Conservation (phyloP, 2,888 invertebrate genomes). For the Meiosimyza platycephala region DNA sequence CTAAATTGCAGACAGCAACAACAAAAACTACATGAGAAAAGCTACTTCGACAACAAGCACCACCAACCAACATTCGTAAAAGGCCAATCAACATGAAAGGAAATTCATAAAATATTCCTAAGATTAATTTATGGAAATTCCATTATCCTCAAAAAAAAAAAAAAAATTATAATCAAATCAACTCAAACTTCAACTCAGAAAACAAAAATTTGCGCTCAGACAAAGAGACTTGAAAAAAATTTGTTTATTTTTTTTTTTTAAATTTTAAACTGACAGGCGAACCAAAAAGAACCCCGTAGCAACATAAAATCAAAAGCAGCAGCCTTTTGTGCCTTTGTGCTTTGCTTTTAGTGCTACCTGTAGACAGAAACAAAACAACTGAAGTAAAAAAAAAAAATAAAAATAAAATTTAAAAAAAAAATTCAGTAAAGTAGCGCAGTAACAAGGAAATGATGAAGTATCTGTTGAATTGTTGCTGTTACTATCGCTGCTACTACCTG, state of each 20-base stretch:
- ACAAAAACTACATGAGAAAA: neutral
- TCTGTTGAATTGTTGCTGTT: conserved; percentile 2
- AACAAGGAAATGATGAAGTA: conserved; percentile 25
- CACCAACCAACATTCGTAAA: neutral
- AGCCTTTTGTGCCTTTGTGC: too few species aligned
- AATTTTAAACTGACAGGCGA: too few species aligned
- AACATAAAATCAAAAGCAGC: too few species aligned
- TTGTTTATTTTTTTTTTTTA: too few species aligned
- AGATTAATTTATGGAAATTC: conserved; percentile 10
- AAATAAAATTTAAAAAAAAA: too few species aligned
- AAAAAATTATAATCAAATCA: too few species aligned
- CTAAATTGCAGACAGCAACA: neutral
- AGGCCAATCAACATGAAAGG: neutral
- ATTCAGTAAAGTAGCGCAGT: neutral
- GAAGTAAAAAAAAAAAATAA: neutral
- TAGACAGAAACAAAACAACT: neutral
- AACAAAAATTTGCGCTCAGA: too few species aligned
- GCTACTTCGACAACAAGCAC: neutral
- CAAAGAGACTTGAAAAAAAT: too few species aligned
- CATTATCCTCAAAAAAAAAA: neutral
- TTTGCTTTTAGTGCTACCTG: neutral
- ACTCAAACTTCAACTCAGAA: too few species aligned
- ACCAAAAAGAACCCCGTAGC: too few species aligned
- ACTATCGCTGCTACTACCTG: neutral
- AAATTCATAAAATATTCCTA: neutral